Evolutionary conservation across 2,888 invertebrate species (phyloP).

Genomic region (Cerastis leucographa): DNA sequence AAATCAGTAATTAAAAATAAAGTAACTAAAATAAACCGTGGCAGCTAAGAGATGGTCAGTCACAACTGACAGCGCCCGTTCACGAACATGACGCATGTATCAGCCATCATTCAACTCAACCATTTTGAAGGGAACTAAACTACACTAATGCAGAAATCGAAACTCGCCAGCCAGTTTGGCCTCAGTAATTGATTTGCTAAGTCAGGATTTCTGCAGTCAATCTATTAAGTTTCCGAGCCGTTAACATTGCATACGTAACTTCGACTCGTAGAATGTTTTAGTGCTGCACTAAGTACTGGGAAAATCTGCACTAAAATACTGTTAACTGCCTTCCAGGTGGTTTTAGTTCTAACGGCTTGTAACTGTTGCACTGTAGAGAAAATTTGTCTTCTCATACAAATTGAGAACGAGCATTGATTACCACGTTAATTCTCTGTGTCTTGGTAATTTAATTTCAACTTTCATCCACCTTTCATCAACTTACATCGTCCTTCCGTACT

Average conservation of each 20-base stretch:
- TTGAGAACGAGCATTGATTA: not conserved
- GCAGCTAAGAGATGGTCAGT: no score
- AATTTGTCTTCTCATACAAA: not conserved
- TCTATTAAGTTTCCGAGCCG: conserved; percentile 21
- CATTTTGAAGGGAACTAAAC: no score
- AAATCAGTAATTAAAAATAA: no score
- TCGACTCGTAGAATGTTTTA: conserved; percentile 3
- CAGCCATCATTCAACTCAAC: no score
- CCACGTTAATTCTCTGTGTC: not conserved
- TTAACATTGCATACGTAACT: conserved; percentile 30
- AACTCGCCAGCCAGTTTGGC: not conserved
- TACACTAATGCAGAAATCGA: not conserved
- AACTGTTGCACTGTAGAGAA: no score
- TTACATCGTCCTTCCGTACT: no score
- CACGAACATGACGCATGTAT: no score
- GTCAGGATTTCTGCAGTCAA: conserved; percentile 18
- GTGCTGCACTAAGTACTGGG: not conserved
- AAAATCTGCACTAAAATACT: not conserved
- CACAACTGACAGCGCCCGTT: no score
- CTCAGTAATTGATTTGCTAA: conserved; percentile 32
- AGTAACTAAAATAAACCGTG: no score
- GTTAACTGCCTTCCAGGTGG: not conserved
- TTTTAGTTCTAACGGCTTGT: not conserved
- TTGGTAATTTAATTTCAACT: no score
- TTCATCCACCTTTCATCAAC: no score